These are phyloP conservation scores for Synanceia verrucosa DNA, from an alignment of 2,797 vertebrate species.

Conservation along the genomic window DNA sequence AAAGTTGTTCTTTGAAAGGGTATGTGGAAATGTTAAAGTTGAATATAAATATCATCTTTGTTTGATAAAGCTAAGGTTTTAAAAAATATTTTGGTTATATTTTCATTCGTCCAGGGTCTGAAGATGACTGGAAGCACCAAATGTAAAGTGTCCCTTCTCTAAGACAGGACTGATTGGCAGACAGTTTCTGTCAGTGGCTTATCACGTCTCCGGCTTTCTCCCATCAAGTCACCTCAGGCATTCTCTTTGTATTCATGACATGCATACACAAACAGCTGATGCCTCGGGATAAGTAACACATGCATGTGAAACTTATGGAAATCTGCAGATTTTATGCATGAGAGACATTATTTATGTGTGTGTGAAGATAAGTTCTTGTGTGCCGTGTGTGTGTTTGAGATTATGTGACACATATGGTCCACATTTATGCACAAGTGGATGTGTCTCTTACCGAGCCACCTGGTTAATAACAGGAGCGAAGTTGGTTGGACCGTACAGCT, in stretches of 20 bases:
- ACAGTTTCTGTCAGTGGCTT: not conserved
- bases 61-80: too few species aligned
- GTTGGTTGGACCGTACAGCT: slow-evolving; percentile 93
- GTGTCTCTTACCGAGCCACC: slow-evolving; percentile 85
- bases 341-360: not conserved
- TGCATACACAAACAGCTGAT: slow-evolving; percentile 28
- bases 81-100: too few species aligned
- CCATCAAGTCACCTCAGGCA: not conserved
- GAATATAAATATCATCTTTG: not conserved
- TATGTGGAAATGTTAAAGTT: too few species aligned
- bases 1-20: too few species aligned
- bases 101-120: too few species aligned
- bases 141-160: not conserved
- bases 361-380: not conserved
- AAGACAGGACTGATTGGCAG: slow-evolving; percentile 1
- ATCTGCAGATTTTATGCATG: slow-evolving; percentile 21
- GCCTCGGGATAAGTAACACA: not conserved
- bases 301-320: slow-evolving; percentile 17
- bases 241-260: slow-evolving; percentile 13
- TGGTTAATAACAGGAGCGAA: slow-evolving; percentile 92
- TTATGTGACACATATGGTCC: not conserved
- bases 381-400: not conserved
- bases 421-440: not conserved
- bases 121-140: not conserved
- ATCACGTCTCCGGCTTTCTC: not conserved